Conservation (phyloP, 2,888 invertebrate genomes). For the Polydrusus cervinus region DNA sequence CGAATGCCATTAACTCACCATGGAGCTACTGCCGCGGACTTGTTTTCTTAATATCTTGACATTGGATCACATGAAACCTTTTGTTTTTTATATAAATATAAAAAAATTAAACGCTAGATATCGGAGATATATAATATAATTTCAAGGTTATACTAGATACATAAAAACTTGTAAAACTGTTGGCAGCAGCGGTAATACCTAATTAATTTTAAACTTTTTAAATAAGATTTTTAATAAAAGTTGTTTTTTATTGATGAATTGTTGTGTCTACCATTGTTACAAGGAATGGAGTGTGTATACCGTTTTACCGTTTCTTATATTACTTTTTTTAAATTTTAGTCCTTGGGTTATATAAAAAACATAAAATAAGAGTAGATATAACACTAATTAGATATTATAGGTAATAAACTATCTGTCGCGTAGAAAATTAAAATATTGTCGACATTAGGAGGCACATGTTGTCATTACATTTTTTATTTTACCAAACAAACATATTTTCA, state of each 20-base stretch:
- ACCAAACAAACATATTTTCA: too few species aligned
- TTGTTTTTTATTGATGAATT: conserved; percentile 23
- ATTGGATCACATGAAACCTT: conserved; percentile 51
- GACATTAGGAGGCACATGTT: too few species aligned
- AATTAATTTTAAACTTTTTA: conserved; percentile 44
- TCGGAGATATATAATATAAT: conserved; percentile 51
- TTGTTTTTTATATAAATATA: conserved; percentile 53
- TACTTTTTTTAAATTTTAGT: conserved; percentile 22
- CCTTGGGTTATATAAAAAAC: conserved; percentile 24
- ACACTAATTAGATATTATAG: neutral
- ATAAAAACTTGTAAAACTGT: conserved; percentile 43
- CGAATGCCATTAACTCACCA: too few species aligned
- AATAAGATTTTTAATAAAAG: conserved; percentile 24
- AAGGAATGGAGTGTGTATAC: conserved; percentile 7
- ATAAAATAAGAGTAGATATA: neutral
- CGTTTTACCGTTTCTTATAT: conserved; percentile 22
- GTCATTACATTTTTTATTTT: too few species aligned
- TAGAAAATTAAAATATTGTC: too few species aligned
- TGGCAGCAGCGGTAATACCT: conserved; percentile 36
- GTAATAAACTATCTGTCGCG: too few species aligned
- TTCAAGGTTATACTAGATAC: conserved; percentile 45
- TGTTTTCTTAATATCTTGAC: conserved; percentile 28
- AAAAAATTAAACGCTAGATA: conserved; percentile 50
- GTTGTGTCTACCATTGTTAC: conserved; percentile 20
- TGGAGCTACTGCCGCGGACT: too few species aligned